Base-by-base conservation (phyloP, 2,113 vertebrate genomes). In the Pelobates fuscus region DNA sequence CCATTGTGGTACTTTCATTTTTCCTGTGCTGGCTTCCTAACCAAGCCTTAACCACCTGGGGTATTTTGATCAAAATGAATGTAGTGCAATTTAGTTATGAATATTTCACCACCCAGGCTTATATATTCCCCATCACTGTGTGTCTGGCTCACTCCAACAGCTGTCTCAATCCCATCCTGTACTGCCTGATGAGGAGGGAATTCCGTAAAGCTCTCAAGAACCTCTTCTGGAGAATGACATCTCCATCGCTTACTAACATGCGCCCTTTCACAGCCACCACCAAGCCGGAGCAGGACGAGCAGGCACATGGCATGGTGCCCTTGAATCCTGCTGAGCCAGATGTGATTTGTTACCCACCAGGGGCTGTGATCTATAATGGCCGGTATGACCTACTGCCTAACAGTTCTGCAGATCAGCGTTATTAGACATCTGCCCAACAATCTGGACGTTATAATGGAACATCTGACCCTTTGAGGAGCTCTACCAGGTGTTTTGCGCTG, bases 1-100 rank as follows among this genome's bases (percentile, higher is more conserved):
- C 94, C 69, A 93, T 98, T 0, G 95, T 99, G 17, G 96, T 98
- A 1, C 79, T 98, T 1, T 94, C 93, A 2, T 99, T 99, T 80
- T 98, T 99, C 82, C 85, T 98, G 66, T 99, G 96, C 81, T 99
- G 97, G 95, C 88, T 99, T 59, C 97, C 97, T 70, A 98, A 99
- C 82, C 96, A 99, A 82, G 95, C 95, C 0, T 89, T 98, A 32
- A 98, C 97, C 1, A 84, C 87, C 0, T 99, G 96, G 97, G 95
- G 96, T 2, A 93, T 98, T 68, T 91, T 98, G 23, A 90, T 98
- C 81, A 98, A 98, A 80, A 90, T 98, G 79, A 97, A 97, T n/a
- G 91, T 86, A 2, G 91, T 96, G 18, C 92, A 92, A 71, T 99
- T 98, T 88, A 95, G 91, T 58, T 91, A 92, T 0, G 95, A 92